Evolutionary conservation across 2,888 invertebrate genomes (phyloP).

Genomic region (Octodonta nipae): DNA sequence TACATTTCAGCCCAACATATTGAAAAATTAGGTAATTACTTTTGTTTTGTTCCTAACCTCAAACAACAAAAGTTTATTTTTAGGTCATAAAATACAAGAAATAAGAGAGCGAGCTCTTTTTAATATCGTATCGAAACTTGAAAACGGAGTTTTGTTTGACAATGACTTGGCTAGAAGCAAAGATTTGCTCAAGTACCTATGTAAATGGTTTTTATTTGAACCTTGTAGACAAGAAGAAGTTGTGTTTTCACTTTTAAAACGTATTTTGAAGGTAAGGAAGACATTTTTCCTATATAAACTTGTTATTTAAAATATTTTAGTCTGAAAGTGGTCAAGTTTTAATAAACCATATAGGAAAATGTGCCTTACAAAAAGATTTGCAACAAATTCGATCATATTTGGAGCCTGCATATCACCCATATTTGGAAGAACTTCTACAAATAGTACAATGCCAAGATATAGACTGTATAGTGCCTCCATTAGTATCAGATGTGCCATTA

Average conservation of each 20-base stretch:
- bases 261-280: conserved; percentile 41
- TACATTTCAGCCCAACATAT: conserved; percentile 27
- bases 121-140: conserved; percentile 44
- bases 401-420: conserved; percentile 31
- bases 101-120: conserved; percentile 33
- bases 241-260: conserved; percentile 44
- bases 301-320: too few relatives aligned
- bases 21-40: conserved; percentile 28
- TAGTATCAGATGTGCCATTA: conserved; percentile 34
- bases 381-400: conserved; percentile 35
- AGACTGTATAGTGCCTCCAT: conserved; percentile 36
- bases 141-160: conserved; percentile 46
- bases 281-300: neutral
- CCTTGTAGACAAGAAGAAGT: conserved; percentile 41
- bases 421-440: conserved; percentile 37
- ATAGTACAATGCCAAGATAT: conserved; percentile 32
- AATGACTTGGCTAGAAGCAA: conserved; percentile 46
- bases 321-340: conserved; percentile 41
- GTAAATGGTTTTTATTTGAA: conserved; percentile 49
- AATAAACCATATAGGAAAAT: conserved; percentile 39
- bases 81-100: conserved; percentile 34
- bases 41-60: conserved; percentile 7
- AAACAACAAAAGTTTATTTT: conserved; percentile 8
- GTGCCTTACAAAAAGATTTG: conserved; percentile 34
- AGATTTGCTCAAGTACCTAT: conserved; percentile 44